Evolutionary conservation across 2,797 vertebrate genomes (phyloP).

Genomic region (Spatula clypeata): DNA sequence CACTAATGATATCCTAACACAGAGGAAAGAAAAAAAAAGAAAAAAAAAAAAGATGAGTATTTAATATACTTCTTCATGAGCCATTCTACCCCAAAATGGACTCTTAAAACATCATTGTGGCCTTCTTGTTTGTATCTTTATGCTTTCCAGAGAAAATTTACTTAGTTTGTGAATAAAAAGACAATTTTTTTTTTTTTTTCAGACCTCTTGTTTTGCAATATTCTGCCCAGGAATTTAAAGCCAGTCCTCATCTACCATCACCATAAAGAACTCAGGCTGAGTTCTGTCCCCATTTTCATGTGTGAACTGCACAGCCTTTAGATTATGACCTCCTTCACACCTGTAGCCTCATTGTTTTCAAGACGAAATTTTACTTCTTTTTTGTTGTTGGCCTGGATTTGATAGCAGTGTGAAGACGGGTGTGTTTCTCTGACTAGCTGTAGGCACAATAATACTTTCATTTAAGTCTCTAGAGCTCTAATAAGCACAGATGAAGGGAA

Average conservation of each 20-base stretch:
- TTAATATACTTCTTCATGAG: background rate
- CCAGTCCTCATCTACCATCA: background rate
- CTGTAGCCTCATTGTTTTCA: constrained; percentile 69
- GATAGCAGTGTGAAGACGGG: constrained; percentile 54
- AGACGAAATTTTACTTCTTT: constrained; percentile 42
- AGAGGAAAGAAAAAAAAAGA: background rate
- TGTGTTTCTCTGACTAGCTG: constrained; percentile 58
- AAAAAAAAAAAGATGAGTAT: background rate
- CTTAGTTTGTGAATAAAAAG: background rate
- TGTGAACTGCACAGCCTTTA: constrained; percentile 55
- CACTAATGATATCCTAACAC: background rate
- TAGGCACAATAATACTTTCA: constrained; percentile 48
- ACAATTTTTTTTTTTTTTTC: background rate
- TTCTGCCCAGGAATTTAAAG: constrained; percentile 54
- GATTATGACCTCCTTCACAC: constrained; percentile 64
- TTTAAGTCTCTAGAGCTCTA: constrained; percentile 48
- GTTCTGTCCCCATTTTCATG: constrained; percentile 64
- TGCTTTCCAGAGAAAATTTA: background rate
- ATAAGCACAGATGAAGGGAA: constrained; percentile 53
- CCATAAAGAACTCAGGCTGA: constrained; percentile 68
- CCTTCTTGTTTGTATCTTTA: background rate
- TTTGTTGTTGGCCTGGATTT: constrained; percentile 64
- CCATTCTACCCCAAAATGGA: background rate
- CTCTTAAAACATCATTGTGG: background rate
- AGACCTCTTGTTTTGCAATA: constrained; percentile 33